phyloP scores from a whole-genome alignment of 1,140 invertebrate species.

The Drosophila melanica region DNA sequence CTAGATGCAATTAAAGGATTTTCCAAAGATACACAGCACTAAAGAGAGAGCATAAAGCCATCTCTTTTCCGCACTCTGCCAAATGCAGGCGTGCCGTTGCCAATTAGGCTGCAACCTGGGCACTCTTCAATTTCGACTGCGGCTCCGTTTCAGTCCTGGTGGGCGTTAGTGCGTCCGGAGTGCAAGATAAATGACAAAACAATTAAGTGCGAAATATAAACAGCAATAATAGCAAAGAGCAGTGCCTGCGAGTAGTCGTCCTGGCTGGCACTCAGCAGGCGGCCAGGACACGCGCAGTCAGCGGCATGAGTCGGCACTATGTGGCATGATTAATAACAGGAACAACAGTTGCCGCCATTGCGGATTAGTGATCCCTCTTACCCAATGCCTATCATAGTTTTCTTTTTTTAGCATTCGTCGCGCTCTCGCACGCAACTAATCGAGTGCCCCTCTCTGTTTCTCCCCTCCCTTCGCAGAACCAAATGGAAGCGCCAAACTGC shows the following conservation, averaged over 20 bases:
- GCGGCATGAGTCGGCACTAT: slow-evolving; percentile 45
- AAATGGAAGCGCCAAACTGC: slow-evolving; percentile 99
- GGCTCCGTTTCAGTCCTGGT: not conserved
- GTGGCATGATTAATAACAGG: slow-evolving; percentile 42
- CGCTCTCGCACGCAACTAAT: slow-evolving; percentile 30
- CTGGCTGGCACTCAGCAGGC: slow-evolving; percentile 33
- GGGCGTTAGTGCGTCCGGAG: slow-evolving; percentile 24
- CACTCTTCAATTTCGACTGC: not conserved
- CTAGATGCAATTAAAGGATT: slow-evolving; percentile 72
- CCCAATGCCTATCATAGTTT: not conserved
- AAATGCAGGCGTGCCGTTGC: slow-evolving; percentile 45
- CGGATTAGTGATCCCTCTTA: slow-evolving; percentile 6
- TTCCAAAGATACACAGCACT: slow-evolving; percentile 42
- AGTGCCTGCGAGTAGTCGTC: slow-evolving; percentile 5
- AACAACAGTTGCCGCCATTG: slow-evolving; percentile 6
- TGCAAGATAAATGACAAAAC: slow-evolving; percentile 82
- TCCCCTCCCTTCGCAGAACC: slow-evolving; percentile 89
- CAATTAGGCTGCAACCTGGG: slow-evolving; percentile 50
- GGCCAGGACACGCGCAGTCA: slow-evolving; percentile 45
- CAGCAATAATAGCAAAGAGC: slow-evolving; percentile 49
- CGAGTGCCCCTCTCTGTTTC: slow-evolving; percentile 25
- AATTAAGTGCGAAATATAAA: slow-evolving; percentile 84
- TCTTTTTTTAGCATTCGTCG: slow-evolving; percentile 42
- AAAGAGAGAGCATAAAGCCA: not conserved
- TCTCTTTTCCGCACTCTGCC: slow-evolving; percentile 2